phyloP scores from a whole-genome alignment of 2,888 invertebrate species.

The Invenusta paracnida region DNA sequence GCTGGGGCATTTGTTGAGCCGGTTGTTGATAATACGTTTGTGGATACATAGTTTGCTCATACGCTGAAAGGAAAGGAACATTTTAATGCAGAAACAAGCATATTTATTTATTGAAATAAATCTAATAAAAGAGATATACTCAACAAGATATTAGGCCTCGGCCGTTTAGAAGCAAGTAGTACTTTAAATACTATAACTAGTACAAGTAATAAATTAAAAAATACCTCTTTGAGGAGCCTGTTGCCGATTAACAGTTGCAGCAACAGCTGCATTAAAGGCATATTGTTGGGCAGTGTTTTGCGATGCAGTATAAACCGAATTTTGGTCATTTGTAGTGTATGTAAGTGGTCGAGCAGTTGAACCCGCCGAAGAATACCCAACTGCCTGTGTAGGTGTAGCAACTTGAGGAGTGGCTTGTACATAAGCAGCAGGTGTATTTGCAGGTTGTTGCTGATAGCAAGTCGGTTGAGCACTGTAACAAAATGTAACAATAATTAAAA shows the following conservation, averaged over 20 bases:
- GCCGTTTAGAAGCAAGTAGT: too few species aligned
- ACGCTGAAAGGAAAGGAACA: slow-evolving; percentile 1
- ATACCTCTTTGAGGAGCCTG: background rate
- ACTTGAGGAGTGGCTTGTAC: background rate
- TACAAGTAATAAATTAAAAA: too few species aligned
- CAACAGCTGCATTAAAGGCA: background rate
- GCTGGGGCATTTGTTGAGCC: background rate
- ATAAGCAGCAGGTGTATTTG: background rate
- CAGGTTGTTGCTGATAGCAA: background rate
- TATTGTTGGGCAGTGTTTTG: background rate
- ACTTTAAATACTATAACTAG: too few species aligned
- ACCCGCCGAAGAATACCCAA: background rate
- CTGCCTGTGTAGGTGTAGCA: background rate
- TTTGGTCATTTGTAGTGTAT: background rate
- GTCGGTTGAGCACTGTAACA: background rate
- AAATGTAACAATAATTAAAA: too few species aligned
- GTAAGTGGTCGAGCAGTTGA: background rate
- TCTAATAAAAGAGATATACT: background rate
- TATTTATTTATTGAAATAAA: too few species aligned
- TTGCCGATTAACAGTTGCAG: background rate
- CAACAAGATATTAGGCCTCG: background rate
- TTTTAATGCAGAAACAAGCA: too few species aligned
- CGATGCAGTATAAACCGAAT: background rate
- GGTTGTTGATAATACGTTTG: background rate
- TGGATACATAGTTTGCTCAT: slow-evolving; percentile 6